Evolutionary conservation across 2,113 vertebrate species (phyloP), one percentile per base, ranked within the genome.

Genomic region (Corvus cornix): DNA sequence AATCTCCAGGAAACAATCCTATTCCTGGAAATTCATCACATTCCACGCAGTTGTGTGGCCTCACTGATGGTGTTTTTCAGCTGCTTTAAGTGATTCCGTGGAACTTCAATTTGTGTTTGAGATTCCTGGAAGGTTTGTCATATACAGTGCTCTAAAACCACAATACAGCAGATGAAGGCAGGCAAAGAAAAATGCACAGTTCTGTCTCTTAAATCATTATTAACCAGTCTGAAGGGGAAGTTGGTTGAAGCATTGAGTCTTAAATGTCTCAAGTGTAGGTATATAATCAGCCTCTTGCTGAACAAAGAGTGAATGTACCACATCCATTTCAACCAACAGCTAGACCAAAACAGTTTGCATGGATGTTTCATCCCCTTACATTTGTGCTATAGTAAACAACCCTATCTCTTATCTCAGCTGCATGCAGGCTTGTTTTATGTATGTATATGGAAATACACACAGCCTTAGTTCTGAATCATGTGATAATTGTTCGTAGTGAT

Each of bases 61-160:
- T 80, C 53, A 17, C 33, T 94, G 75, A 53, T 79, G 81, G 39
- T 77, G 77, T 81, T 89, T 75, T 90, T 88, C 87, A 89, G 31
- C 55, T 80, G 78, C 81, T 76, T 84, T 41, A 87, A 90, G 80
- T 78, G 62, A 87, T 93, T 87, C 87, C 68, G 80, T 91, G 85
- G 64, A 84, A 89, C 72, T 93, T 90, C 70, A 84, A 79, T 89
- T 94, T 92, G 64, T 74, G 63, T 84, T 90, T 96, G 69, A 74
- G 82, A 95, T 95, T 96, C 96, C 76, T 92, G 87, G 62, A 95
- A 94, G 88, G 80, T 92, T 97, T 95, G 92, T 96, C 88, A 95
- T 59, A 53, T 82, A 63, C 39, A 86, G 20, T 67, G n/a, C 49
- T 92, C 73, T 93, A 66, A 92, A 95, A 93, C 68, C 33, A 37